phyloP scores from a whole-genome alignment of 2,113 vertebrate genomes.

The Bufo gargarizans region DNA sequence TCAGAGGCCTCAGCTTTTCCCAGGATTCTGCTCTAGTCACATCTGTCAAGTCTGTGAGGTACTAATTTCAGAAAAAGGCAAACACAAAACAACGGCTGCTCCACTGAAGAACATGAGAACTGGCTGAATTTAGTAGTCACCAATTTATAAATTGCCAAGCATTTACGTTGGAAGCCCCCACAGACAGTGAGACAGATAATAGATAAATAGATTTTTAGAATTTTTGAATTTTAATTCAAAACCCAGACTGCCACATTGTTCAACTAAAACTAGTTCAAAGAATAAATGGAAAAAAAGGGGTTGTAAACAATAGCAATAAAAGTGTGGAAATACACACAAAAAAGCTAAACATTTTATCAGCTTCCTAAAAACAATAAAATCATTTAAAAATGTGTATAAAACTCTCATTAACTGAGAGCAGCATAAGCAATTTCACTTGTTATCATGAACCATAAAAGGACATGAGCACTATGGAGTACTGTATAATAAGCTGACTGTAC shows the following conservation, averaged over 20 bases:
- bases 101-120: conserved; percentile 62
- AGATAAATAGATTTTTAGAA: neutral
- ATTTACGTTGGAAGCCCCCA: neutral
- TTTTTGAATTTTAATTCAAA: neutral
- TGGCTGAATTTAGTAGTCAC: conserved; percentile 50
- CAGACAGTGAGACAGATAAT: neutral
- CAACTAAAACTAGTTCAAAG: neutral
- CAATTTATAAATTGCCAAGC: neutral
- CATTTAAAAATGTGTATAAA: neutral
- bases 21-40: conserved; percentile 42
- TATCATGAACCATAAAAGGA: neutral
- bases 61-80: conserved; percentile 49
- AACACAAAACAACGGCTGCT: conserved; percentile 48
- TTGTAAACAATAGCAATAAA: neutral
- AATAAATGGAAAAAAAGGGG: neutral
- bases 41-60: conserved; percentile 48
- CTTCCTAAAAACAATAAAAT: neutral
- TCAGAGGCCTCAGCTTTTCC: conserved; percentile 37
- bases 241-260: neutral
- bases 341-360: neutral
- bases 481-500: neutral
- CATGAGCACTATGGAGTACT: neutral
- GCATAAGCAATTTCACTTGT: neutral
- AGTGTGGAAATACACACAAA: neutral
- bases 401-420: neutral